Evolutionary conservation across 1,140 invertebrate species (phyloP).

Genomic region (Choristoneura fumiferana): DNA sequence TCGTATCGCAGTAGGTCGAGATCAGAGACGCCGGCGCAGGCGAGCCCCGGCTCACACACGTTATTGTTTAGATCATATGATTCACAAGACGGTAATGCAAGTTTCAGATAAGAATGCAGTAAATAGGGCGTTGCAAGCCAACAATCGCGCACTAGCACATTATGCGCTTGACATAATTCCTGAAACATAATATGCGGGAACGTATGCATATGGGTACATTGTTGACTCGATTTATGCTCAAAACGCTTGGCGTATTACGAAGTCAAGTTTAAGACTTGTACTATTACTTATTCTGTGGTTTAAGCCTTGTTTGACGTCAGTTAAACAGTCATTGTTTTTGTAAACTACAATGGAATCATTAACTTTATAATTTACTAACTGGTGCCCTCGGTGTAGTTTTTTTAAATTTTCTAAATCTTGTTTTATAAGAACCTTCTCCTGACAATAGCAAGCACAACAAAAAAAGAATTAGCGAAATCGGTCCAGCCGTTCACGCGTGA

Average conservation of each 20-base stretch:
- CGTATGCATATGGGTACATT: background rate
- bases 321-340: slow-evolving; percentile 11
- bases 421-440: no score
- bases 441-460: no score
- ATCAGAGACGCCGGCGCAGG: slow-evolving; percentile 54
- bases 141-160: slow-evolving; percentile 44
- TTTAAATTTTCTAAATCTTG: no score
- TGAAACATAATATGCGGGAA: slow-evolving; percentile 7
- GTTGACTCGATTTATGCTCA: background rate
- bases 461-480: no score
- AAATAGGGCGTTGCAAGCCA: slow-evolving; percentile 64
- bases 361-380: no score
- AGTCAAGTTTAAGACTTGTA: background rate
- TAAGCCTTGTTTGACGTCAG: slow-evolving; percentile 1
- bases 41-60: slow-evolving; percentile 62
- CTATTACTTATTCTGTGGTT: no score
- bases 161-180: slow-evolving; percentile 58
- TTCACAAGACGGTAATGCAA: slow-evolving; percentile 61
- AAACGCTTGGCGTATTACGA: background rate
- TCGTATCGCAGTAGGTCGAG: slow-evolving; percentile 49
- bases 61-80: slow-evolving; percentile 71
- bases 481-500: no score
- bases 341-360: no score
- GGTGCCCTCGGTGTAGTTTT: no score
- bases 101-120: slow-evolving; percentile 65